Evolutionary conservation across 1,140 invertebrate genomes (phyloP).

Genomic region (Atta colombica): DNA sequence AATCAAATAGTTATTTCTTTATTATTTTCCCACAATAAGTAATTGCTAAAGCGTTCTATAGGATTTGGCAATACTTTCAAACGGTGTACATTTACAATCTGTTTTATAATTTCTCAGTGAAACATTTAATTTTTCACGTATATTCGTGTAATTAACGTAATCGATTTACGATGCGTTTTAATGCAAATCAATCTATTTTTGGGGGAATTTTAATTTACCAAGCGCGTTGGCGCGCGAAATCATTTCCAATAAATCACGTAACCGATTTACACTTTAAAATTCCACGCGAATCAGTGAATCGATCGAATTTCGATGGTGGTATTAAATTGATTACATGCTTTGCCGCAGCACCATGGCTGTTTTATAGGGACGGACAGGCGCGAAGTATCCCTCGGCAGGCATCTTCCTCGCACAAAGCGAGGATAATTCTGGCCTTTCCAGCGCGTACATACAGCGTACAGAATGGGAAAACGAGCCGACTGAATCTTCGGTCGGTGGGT

Average conservation of each 20-base stretch:
- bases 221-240: conserved; percentile 37
- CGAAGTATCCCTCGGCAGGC: conserved; percentile 36
- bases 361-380: conserved; percentile 2
- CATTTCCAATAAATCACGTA: conserved; percentile 39
- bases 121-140: conserved; percentile 25
- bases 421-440: conserved; percentile 59
- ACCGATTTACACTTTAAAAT: conserved; percentile 23
- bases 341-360: conserved; percentile 24
- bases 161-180: conserved; percentile 25
- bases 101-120: conserved; percentile 26
- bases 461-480: conserved; percentile 51
- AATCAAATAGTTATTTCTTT: background rate
- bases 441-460: background rate
- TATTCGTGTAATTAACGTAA: background rate
- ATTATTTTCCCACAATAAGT: background rate
- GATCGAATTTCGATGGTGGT: conserved; percentile 49
- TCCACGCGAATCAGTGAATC: conserved; percentile 25
- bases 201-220: conserved; percentile 31
- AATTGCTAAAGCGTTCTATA: background rate
- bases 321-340: conserved; percentile 56
- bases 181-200: conserved; percentile 31
- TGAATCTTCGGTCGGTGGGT: conserved; percentile 27
- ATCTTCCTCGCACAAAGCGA: conserved; percentile 47
- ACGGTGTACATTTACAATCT: background rate
- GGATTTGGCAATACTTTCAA: background rate